phyloP scores from a whole-genome alignment of 1,140 invertebrate species.

The Metaphire vulgaris region DNA sequence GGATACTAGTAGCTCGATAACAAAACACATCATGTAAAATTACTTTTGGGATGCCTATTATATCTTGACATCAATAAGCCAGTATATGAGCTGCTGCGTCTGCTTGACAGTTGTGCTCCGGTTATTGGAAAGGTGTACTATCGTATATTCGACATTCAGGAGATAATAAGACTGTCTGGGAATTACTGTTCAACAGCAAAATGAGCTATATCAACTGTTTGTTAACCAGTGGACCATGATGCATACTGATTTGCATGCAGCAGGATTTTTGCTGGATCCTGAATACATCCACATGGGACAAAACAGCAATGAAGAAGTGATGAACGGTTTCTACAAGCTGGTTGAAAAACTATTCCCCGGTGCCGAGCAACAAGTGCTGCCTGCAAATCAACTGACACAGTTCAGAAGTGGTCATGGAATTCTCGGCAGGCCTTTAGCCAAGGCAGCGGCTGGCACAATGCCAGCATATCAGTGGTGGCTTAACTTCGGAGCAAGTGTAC shows the following conservation, averaged over 20 bases:
- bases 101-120: not conserved
- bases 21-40: not conserved
- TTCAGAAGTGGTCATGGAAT: conserved; percentile 14
- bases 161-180: not conserved
- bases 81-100: not conserved
- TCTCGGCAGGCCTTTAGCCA: not conserved
- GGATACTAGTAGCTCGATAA: not conserved
- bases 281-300: conserved; percentile 15
- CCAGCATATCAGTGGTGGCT: conserved; percentile 18
- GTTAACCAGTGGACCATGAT: conserved; percentile 10
- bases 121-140: not conserved
- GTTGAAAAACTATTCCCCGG: conserved; percentile 6
- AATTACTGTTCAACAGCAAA: not conserved
- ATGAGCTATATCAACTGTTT: conserved; percentile 10
- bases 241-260: not conserved
- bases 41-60: not conserved
- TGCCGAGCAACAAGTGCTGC: not conserved
- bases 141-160: not conserved
- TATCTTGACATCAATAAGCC: not conserved
- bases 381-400: conserved; percentile 3
- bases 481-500: conserved; percentile 11
- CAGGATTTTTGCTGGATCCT: conserved; percentile 14
- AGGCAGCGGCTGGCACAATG: conserved; percentile 12
- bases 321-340: conserved; percentile 11
- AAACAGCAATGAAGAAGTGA: conserved; percentile 4